A percentile compares a stretch with the other conserved stretches of the same genome.
Conservation (phyloP, 2,797 vertebrate species). For the Rhinatrema bivittatum region DNA sequence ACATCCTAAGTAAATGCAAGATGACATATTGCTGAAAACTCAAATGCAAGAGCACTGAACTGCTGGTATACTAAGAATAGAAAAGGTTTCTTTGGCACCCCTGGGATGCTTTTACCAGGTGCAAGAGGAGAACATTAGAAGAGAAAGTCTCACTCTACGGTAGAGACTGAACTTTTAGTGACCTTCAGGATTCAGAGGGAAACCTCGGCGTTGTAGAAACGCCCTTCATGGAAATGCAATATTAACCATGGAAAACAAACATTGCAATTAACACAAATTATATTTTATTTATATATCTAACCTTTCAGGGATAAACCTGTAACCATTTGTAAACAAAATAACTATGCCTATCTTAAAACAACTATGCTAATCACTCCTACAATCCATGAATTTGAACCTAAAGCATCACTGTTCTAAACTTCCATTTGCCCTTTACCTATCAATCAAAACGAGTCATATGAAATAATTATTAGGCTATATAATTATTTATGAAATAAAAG, state of each 20-base stretch:
- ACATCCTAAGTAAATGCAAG: too few species aligned
- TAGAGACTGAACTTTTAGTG: too few species aligned
- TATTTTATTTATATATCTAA: slow-evolving; percentile 13
- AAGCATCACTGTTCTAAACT: slow-evolving; percentile 35
- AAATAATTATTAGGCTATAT: slow-evolving; percentile 51
- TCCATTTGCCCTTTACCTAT: slow-evolving; percentile 41
- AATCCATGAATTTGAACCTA: slow-evolving; percentile 39
- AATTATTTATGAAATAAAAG: slow-evolving; percentile 53
- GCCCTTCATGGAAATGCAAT: slow-evolving; percentile 23
- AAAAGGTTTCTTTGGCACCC: too few species aligned
- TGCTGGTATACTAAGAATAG: too few species aligned
- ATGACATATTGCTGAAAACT: too few species aligned
- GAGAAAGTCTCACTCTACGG: too few species aligned
- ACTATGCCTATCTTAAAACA: slow-evolving; percentile 6
- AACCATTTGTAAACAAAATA: slow-evolving; percentile 14
- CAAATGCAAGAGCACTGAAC: too few species aligned
- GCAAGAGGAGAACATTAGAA: too few species aligned
- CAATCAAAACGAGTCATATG: slow-evolving; percentile 37
- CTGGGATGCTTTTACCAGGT: too few species aligned
- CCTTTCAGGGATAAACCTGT: slow-evolving; percentile 11
- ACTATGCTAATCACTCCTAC: slow-evolving; percentile 7
- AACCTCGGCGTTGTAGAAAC: slow-evolving; percentile 7
- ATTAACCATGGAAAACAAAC: slow-evolving; percentile 12
- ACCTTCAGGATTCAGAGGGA: slow-evolving; percentile 31
- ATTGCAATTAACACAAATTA: slow-evolving; percentile 33